These are phyloP conservation scores for Trachymyrmex cornetzi DNA, from an alignment of 1,140 invertebrate species.

Conservation along the genomic window DNA sequence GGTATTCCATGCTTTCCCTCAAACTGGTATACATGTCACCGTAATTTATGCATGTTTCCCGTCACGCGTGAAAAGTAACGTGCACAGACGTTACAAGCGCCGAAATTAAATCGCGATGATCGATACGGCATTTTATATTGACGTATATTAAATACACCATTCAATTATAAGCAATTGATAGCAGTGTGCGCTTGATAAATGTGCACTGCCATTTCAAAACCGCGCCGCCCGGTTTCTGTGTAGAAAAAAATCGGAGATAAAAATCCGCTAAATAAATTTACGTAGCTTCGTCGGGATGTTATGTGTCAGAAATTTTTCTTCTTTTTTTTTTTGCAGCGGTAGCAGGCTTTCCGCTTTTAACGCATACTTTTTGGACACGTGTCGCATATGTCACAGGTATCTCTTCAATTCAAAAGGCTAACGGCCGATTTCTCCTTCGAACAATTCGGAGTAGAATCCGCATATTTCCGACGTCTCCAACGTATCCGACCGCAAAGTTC, in stretches of 20 bases:
- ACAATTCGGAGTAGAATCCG: neutral
- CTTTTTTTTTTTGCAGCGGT: neutral
- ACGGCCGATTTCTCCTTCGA: neutral
- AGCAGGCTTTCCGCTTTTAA: neutral
- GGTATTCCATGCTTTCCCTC: neutral
- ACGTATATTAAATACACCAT: neutral
- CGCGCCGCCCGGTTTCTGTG: neutral
- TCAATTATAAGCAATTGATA: conserved; percentile 58
- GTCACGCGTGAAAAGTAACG: neutral
- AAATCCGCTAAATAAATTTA: conserved; percentile 1
- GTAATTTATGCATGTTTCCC: neutral
- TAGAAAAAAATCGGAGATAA: neutral
- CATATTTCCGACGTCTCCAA: neutral
- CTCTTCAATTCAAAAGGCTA: neutral
- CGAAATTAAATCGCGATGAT: conserved; percentile 15
- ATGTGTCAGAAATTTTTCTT: neutral
- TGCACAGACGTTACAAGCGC: neutral
- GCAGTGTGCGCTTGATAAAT: conserved; percentile 39
- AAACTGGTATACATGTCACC: neutral
- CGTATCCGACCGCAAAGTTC: neutral
- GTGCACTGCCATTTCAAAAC: neutral
- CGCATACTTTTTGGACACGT: neutral
- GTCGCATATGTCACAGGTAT: no score
- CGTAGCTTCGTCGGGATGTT: neutral
- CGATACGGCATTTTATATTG: neutral